Evolutionary conservation across 2,888 invertebrate species (phyloP).

Genomic region (Diachrysia chrysitis): DNA sequence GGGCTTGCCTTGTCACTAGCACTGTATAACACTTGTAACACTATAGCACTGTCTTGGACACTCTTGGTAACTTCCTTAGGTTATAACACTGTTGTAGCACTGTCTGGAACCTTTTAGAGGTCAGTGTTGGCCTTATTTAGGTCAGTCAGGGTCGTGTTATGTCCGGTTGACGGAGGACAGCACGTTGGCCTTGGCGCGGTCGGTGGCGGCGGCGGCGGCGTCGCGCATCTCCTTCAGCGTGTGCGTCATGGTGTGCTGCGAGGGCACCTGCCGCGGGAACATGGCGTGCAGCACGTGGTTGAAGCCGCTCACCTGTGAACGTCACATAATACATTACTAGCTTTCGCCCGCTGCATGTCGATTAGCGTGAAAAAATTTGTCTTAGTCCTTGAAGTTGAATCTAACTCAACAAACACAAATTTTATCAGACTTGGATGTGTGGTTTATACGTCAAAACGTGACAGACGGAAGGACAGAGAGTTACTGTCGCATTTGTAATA

Average conservation of each 20-base stretch:
- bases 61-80: neutral
- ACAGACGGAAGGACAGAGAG: too few relatives aligned
- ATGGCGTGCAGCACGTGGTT: conserved; percentile 93
- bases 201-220: conserved; percentile 94
- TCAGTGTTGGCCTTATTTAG: conserved; percentile 14
- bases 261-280: conserved; percentile 87
- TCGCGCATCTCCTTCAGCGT: conserved; percentile 91
- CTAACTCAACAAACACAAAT: too few relatives aligned
- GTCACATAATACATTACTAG: neutral
- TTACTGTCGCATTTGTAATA: too few relatives aligned
- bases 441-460: too few relatives aligned
- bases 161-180: conserved; percentile 84
- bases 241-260: conserved; percentile 64
- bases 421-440: too few relatives aligned
- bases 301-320: conserved; percentile 92
- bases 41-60: neutral
- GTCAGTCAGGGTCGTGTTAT: conserved; percentile 68
- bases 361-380: too few relatives aligned
- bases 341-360: too few relatives aligned
- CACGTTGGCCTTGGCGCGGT: conserved; percentile 92
- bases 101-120: too few relatives aligned
- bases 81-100: too few relatives aligned
- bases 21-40: neutral
- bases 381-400: too few relatives aligned
- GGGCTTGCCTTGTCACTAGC: neutral